phyloP scores from a whole-genome alignment of 2,797 vertebrate species.

The Xiphophorus birchmanni region DNA sequence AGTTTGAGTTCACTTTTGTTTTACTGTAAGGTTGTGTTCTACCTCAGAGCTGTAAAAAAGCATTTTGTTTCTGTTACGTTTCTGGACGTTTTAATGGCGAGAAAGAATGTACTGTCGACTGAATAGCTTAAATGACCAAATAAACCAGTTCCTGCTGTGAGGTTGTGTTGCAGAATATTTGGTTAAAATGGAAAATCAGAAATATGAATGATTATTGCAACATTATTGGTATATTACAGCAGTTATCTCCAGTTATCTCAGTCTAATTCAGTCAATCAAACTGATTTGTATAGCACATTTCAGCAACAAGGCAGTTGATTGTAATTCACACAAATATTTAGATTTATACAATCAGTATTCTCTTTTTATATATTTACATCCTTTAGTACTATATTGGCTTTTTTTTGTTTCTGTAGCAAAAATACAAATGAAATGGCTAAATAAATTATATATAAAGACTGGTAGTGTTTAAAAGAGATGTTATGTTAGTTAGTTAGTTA shows the following conservation, averaged over 20 bases:
- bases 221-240: background rate
- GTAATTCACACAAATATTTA: background rate
- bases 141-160: constrained; percentile 62
- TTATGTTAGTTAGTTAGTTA: background rate
- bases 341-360: background rate
- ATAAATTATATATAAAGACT: background rate
- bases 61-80: constrained; percentile 26
- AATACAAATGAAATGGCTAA: background rate
- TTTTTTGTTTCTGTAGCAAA: background rate
- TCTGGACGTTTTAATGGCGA: constrained; percentile 2
- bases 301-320: no score
- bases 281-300: no score
- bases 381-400: background rate
- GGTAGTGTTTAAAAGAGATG: background rate
- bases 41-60: constrained; percentile 61
- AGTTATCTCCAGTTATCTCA: background rate
- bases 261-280: no score
- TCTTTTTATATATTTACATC: background rate
- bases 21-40: constrained; percentile 49
- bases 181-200: background rate
- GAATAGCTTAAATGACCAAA: constrained; percentile 37
- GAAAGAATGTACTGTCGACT: constrained; percentile 7
- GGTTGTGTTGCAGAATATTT: background rate
- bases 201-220: background rate
- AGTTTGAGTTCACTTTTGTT: constrained; percentile 8